Percentiles rank a stretch among this genome's conserved stretches.
Evolutionary conservation across 2,113 vertebrate genomes (phyloP).

Genomic region (Syrrhaptes paradoxus): DNA sequence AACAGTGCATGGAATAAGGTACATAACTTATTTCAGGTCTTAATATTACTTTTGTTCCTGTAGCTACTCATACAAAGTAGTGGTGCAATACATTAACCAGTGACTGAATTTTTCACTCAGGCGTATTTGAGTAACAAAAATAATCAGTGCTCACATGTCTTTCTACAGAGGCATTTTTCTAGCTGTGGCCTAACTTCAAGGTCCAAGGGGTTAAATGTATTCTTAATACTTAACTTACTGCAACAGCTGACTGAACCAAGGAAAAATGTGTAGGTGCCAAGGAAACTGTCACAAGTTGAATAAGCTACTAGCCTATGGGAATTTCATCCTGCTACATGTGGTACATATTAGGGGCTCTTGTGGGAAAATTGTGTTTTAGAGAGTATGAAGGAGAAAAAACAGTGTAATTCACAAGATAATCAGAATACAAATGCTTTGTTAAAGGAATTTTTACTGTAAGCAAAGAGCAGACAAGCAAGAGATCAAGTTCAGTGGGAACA

Average conservation of each 20-base stretch:
- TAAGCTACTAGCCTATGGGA: constrained; percentile 17
- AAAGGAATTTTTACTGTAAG: constrained; percentile 18
- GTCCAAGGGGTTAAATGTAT: neutral
- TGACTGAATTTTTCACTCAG: neutral
- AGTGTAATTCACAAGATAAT: neutral
- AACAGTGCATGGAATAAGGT: neutral
- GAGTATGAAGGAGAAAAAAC: neutral
- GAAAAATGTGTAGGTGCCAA: constrained; percentile 16
- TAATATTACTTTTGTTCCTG: neutral
- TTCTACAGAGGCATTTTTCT: neutral
- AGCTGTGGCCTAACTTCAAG: neutral
- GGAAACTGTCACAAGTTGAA: neutral
- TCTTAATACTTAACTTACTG: neutral
- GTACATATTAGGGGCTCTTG: constrained; percentile 1
- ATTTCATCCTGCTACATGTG: neutral
- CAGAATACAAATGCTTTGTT: neutral
- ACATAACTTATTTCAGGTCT: neutral
- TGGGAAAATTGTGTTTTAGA: constrained; percentile 14
- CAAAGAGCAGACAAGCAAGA: neutral
- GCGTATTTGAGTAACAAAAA: neutral
- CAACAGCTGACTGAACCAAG: neutral
- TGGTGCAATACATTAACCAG: neutral
- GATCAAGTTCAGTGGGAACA: neutral
- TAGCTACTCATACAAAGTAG: neutral
- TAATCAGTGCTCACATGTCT: neutral